These are phyloP conservation scores for Muscicapa striata DNA, from an alignment of 2,797 vertebrate species.

Conservation along the genomic window DNA sequence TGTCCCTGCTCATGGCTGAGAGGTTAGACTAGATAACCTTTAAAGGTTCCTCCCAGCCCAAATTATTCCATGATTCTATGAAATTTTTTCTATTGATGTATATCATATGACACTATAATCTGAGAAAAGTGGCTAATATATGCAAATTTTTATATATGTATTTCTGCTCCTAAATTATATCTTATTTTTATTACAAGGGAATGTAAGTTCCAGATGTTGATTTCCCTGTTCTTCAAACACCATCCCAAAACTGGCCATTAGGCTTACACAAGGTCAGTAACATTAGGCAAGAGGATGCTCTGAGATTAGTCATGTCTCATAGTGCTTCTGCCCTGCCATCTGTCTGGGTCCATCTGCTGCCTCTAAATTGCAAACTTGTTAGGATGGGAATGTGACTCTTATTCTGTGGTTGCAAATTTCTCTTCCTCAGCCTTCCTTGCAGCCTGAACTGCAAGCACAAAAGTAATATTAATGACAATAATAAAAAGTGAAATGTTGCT, in stretches of 20 bases:
- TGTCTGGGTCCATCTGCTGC: background rate
- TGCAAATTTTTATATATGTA: background rate
- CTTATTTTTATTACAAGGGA: background rate
- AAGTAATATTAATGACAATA: slow-evolving; percentile 19
- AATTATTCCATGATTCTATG: background rate
- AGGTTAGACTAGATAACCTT: background rate
- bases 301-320: background rate
- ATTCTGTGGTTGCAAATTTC: background rate
- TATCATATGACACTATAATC: background rate
- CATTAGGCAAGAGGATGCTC: background rate
- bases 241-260: background rate
- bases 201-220: background rate
- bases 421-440: background rate
- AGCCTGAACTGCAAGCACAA: background rate
- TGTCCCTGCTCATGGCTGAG: background rate
- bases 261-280: background rate
- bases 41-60: background rate
- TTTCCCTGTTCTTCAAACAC: background rate
- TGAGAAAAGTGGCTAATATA: background rate
- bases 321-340: background rate
- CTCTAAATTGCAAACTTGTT: background rate
- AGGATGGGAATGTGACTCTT: background rate
- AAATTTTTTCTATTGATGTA: background rate
- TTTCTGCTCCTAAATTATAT: background rate
- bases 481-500: slow-evolving; percentile 48